Conservation (phyloP, 1,140 invertebrate genomes). For the Drosophila equinoxialis region DNA sequence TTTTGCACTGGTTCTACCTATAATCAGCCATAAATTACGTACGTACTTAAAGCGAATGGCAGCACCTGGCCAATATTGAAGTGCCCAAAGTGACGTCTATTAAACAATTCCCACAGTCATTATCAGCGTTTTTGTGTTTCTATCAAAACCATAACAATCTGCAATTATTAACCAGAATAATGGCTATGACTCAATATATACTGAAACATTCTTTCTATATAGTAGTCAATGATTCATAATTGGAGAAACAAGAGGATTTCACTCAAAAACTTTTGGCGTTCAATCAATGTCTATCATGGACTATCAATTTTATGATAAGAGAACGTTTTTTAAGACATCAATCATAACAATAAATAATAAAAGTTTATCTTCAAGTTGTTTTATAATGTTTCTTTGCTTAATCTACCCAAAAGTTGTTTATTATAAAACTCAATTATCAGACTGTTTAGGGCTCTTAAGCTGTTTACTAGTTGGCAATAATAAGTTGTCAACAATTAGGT, state of each 20-base stretch:
- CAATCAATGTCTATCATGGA: slow-evolving; percentile 8
- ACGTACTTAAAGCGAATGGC: slow-evolving; percentile 12
- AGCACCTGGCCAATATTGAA: slow-evolving; percentile 25
- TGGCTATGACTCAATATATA: slow-evolving; percentile 2
- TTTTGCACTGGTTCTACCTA: slow-evolving; percentile 21
- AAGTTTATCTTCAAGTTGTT: background rate
- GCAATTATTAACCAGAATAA: background rate
- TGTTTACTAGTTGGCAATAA: no score
- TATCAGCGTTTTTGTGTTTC: background rate
- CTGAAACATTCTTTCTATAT: background rate
- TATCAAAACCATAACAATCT: background rate
- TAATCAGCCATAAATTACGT: slow-evolving; percentile 22
- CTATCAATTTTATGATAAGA: background rate
- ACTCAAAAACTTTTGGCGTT: background rate
- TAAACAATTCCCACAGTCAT: slow-evolving; percentile 28
- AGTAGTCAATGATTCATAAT: background rate
- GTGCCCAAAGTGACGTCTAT: slow-evolving; percentile 22
- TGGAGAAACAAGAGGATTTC: background rate
- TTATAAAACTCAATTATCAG: background rate
- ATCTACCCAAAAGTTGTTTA: background rate
- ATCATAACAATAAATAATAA: background rate
- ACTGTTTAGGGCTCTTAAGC: background rate
- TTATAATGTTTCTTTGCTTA: background rate
- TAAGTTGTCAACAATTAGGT: no score
- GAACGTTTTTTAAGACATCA: background rate